Evolutionary conservation across 1,140 invertebrate genomes (phyloP), one percentile per base, ranked within the genome.

Genomic region (Calycopis cecrops): DNA sequence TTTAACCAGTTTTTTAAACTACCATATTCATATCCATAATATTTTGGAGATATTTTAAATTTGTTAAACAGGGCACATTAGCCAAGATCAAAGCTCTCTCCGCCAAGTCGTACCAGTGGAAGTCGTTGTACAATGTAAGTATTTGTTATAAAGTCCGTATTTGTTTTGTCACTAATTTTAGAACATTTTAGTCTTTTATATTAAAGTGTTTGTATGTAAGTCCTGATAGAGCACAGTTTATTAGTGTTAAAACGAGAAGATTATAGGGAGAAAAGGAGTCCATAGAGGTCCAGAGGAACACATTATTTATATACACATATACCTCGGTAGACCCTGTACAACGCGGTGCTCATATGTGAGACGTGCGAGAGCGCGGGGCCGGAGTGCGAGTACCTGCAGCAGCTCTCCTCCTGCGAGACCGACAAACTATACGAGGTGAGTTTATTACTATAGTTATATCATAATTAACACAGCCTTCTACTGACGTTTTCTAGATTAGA

Each of bases 21-120:
- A n/a, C n/a, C n/a, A n/a, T n/a, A n/a, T n/a, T n/a, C n/a, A 42
- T n/a, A 16, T 42, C 40, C 1, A 42, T 12, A 9, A 14, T 14
- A n/a, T 42, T n/a, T 12, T 12, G 9, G 12, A 8, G 12, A 16
- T 1, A 16, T 42, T 1, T 42, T 3, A 42, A 16, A 16, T n/a
- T 16, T 12, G 14, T 35, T 16, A 33, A 8, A 8, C 48, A 90
- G 87, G 82, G 82, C 14, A 90, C 92, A 48, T 63, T 93, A 28
- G 70, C 82, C 2, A 90, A 90, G 77, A 91, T 93, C 60, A 88
- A 89, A 67, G 89, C 90, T 10, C 77, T 91, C 1, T 90, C 91
- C 68, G 92, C 91, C 1, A 91, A 90, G 60, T 66, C 89, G 9
- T 85, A 86, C 18, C 92, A 94, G 61, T 95, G 93, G 93, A 90